Percentiles rank a stretch among this genome's conserved stretches.
Evolutionary conservation across 1,140 invertebrate genomes (phyloP).

Genomic region (Aphelenchoides fujianensis): DNA sequence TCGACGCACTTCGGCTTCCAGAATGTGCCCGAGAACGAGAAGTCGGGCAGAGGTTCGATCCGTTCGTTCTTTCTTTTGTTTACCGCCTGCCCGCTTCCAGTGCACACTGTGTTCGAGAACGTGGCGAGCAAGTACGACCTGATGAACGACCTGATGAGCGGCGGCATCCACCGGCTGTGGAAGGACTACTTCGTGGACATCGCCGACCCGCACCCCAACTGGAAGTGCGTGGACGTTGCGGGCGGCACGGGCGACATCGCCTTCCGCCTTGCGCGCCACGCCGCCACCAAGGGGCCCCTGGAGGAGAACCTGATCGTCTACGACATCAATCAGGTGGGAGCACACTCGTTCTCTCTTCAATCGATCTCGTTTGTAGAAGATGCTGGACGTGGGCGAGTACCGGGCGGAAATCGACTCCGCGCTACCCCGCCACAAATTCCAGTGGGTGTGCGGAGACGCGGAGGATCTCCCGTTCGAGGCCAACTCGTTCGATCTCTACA

Average conservation of each 20-base stretch:
- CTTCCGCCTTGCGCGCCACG: conserved; percentile 72
- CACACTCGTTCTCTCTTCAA: neutral
- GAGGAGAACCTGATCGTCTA: conserved; percentile 73
- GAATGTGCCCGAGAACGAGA: conserved; percentile 46
- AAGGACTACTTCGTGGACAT: conserved; percentile 86
- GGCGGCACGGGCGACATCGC: conserved; percentile 92
- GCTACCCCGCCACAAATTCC: conserved; percentile 34
- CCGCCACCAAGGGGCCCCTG: conserved; percentile 19
- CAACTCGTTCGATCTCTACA: conserved; percentile 84
- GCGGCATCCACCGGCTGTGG: conserved; percentile 90
- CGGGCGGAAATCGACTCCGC: conserved; percentile 68
- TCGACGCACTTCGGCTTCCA: conserved; percentile 51
- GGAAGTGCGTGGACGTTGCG: conserved; percentile 84
- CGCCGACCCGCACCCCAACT: conserved; percentile 74
- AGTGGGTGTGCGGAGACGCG: conserved; percentile 83
- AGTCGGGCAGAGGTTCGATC: conserved; percentile 38
- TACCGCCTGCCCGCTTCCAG: conserved; percentile 37
- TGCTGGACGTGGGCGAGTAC: conserved; percentile 84
- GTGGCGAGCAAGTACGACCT: conserved; percentile 89
- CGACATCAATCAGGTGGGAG: conserved; percentile 79
- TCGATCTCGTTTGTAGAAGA: conserved; percentile 67
- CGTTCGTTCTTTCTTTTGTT: conserved; percentile 17
- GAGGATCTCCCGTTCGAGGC: conserved; percentile 78
- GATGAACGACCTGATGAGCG: conserved; percentile 98
- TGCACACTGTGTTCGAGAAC: conserved; percentile 78